phyloP scores from a whole-genome alignment of 2,888 invertebrate species.

The Bellardia pandia region DNA sequence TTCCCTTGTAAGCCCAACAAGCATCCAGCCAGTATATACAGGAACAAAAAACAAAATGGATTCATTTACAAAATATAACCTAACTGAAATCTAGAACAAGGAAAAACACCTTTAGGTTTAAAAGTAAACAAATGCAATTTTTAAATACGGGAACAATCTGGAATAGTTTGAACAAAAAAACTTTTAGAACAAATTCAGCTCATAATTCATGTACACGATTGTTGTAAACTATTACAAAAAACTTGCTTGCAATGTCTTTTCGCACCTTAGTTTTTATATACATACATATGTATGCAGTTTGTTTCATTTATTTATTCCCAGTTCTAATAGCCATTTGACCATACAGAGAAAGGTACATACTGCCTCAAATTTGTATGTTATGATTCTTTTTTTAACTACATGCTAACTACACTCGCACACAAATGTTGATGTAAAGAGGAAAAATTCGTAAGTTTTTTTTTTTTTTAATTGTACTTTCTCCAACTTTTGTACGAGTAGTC shows the following conservation, averaged over 20 bases:
- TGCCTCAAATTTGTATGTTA: neutral
- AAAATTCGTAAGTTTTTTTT: neutral
- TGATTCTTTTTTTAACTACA: neutral
- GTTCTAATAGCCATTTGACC: slow-evolving; percentile 36
- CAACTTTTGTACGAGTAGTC: too few species aligned
- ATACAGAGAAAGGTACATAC: slow-evolving; percentile 10
- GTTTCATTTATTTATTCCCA: slow-evolving; percentile 3
- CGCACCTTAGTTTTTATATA: slow-evolving; percentile 3
- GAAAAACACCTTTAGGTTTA: neutral
- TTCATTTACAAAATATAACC: slow-evolving; percentile 8
- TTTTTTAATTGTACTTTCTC: too few species aligned
- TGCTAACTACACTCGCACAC: neutral
- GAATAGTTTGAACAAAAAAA: neutral
- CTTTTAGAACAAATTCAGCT: slow-evolving; percentile 19
- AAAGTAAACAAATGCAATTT: slow-evolving; percentile 44
- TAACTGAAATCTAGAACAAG: slow-evolving; percentile 25
- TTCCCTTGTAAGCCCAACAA: neutral
- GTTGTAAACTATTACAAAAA: slow-evolving; percentile 19
- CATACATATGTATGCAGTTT: neutral
- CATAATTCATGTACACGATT: slow-evolving; percentile 23
- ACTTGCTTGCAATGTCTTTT: slow-evolving; percentile 27
- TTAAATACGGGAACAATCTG: neutral
- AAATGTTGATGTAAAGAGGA: neutral
- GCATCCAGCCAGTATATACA: neutral
- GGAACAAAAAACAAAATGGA: slow-evolving; percentile 26